These are phyloP conservation scores for Oreochromis mossambicus DNA, from an alignment of 2,797 vertebrate genomes.

Conservation along the genomic window DNA sequence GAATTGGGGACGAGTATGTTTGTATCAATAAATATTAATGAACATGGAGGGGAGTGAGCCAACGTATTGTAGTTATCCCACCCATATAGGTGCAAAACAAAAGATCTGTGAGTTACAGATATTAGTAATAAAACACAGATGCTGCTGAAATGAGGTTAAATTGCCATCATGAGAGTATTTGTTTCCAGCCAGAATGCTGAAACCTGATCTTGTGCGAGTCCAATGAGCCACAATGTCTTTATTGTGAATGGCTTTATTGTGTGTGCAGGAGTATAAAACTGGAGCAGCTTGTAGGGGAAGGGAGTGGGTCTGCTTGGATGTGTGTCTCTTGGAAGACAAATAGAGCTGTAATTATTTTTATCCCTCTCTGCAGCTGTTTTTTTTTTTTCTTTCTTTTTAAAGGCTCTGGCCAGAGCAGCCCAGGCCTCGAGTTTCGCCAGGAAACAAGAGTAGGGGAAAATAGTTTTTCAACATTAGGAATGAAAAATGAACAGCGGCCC, in stretches of 20 bases:
- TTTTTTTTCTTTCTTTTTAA: constrained; percentile 61
- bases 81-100: background rate
- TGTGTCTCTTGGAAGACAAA: constrained; percentile 81
- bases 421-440: constrained; percentile 24
- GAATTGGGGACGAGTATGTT: background rate
- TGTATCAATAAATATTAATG: background rate
- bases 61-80: background rate
- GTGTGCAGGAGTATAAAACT: constrained; percentile 30
- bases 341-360: constrained; percentile 83
- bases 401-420: constrained; percentile 75
- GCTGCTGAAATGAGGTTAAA: background rate
- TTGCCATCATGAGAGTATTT: background rate
- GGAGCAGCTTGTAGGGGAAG: constrained; percentile 44
- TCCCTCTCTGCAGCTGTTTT: constrained; percentile 83
- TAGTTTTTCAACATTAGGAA: constrained; percentile 82
- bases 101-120: background rate
- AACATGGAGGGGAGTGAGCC: background rate
- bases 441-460: constrained; percentile 48
- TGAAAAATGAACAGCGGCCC: constrained; percentile 73
- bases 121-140: background rate
- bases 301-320: constrained; percentile 50
- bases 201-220: background rate
- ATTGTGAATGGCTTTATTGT: constrained; percentile 50
- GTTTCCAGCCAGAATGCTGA: background rate
- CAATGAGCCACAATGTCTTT: background rate